Base-by-base conservation (phyloP, 2,888 invertebrate species). In the Cryptocheilus praepositus region DNA sequence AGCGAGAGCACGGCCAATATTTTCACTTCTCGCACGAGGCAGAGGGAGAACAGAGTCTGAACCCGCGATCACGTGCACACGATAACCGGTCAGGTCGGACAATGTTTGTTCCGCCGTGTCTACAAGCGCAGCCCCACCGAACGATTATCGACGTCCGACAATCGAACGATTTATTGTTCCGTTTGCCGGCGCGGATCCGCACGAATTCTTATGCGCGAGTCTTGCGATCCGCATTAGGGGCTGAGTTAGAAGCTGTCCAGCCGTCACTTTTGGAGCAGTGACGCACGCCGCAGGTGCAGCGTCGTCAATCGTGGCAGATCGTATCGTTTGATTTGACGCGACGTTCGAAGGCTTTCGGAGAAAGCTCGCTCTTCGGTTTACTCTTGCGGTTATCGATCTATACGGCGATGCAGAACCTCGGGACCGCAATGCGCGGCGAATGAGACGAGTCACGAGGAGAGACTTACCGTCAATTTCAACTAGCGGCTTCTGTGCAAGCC, bases 401-500 rank as follows among this genome's bases (percentile, higher is more conserved):
- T 36, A 11, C 36, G 1, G 36, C 25, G 36, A 7, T 11, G 36
- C 1, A 11, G 36, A 36, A 36, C 36, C 36, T 25, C 25, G 25
- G 25, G 2, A 25, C 25, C 25, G 25, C 25, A 25, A 25, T 25
- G 36, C 36, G 13, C 36, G 36, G 36, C 36, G 7, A 11, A 36
- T 36, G 36, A 36, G 36, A 2, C 36, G 36, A 36, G 36, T 36
- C 36, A 11, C 36, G 11, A 13, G 49, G 2, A 49, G 49, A 49
- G 45, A 78, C 85, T 86, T 82, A 85, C 86, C 85, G 85, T 83
- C 79, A 80, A 64, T 78, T 76, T 73, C 76, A 76, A 73, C 76
- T 76, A 73, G 76, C 74, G 71, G 77, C 76, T 81, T 78, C 82
- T 80, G 76, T 73, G 73, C 71, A 69, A 74, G 73, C 74, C 69